Conservation (phyloP, 2,888 invertebrate species). For the Pachymerium ferrugineum region DNA sequence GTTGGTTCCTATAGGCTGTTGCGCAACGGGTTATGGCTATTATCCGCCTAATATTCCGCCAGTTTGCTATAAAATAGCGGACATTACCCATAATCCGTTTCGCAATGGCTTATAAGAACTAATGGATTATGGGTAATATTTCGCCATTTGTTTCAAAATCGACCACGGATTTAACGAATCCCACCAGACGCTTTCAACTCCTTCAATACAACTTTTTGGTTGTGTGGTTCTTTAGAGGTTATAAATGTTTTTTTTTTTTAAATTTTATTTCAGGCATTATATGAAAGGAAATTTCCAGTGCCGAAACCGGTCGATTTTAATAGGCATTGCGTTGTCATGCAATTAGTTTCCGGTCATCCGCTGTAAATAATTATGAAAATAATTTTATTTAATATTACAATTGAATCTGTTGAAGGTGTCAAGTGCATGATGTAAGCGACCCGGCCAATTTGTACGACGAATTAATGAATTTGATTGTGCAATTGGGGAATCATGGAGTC, state of each 20-base stretch:
- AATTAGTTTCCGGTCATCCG: constrained; percentile 74
- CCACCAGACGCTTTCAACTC: neutral
- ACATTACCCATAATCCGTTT: too few relatives aligned
- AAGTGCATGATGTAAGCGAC: constrained; percentile 60
- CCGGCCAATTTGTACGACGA: constrained; percentile 80
- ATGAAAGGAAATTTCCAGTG: constrained; percentile 86
- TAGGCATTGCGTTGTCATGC: constrained; percentile 92
- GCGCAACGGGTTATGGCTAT: too few relatives aligned
- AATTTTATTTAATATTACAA: neutral
- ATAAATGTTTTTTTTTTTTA: neutral
- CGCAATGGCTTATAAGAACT: too few relatives aligned
- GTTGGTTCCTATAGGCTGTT: too few relatives aligned
- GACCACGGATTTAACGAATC: too few relatives aligned
- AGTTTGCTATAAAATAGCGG: too few relatives aligned
- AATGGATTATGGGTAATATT: too few relatives aligned
- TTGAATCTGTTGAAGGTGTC: constrained; percentile 51
- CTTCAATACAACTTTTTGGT: neutral
- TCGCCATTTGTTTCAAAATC: too few relatives aligned
- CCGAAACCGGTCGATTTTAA: constrained; percentile 93
- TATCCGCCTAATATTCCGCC: too few relatives aligned
- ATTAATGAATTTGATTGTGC: constrained; percentile 86
- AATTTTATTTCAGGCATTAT: constrained; percentile 57
- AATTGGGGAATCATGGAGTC: constrained; percentile 86
- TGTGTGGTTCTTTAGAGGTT: neutral
- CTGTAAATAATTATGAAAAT: constrained; percentile 53